Conservation (phyloP, 2,797 vertebrate genomes). For the Crocodylus rhombifer region DNA sequence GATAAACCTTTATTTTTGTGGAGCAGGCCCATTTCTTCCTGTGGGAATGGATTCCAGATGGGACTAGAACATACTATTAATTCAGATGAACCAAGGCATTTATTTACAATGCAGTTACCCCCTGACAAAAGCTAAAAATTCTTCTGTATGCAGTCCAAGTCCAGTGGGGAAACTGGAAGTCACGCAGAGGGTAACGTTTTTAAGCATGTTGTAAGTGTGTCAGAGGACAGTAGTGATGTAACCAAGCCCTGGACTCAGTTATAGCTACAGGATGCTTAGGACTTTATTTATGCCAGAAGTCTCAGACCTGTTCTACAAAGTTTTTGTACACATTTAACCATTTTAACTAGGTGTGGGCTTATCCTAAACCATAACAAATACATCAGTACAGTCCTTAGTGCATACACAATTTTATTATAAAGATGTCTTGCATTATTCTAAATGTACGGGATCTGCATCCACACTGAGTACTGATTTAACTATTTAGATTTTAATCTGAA, state of each 20-base stretch:
- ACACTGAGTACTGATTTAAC: not conserved
- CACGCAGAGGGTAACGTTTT: not conserved
- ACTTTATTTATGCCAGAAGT: not conserved
- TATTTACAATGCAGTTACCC: not conserved
- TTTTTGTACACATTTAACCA: not conserved
- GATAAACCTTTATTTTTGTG: conserved; percentile 5
- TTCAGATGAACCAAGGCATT: not conserved
- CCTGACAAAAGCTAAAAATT: not conserved
- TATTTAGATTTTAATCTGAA: accelerated
- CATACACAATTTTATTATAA: not conserved
- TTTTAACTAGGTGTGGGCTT: not conserved
- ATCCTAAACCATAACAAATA: not conserved
- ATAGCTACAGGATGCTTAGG: accelerated
- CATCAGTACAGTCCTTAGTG: accelerated
- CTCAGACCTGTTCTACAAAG: not conserved
- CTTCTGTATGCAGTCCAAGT: not conserved
- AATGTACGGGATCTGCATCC: accelerated
- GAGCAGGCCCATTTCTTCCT: not conserved
- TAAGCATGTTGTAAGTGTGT: not conserved
- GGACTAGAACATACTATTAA: not conserved
- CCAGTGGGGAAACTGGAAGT: not conserved
- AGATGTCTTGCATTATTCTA: not conserved
- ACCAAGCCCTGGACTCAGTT: not conserved
- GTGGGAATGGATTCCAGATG: not conserved
- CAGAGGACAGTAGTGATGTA: not conserved